A percentile compares a stretch with the other conserved stretches of the same genome.
phyloP scores from a whole-genome alignment of 2,113 vertebrate genomes.

The Oxygymnocypris stewartii region DNA sequence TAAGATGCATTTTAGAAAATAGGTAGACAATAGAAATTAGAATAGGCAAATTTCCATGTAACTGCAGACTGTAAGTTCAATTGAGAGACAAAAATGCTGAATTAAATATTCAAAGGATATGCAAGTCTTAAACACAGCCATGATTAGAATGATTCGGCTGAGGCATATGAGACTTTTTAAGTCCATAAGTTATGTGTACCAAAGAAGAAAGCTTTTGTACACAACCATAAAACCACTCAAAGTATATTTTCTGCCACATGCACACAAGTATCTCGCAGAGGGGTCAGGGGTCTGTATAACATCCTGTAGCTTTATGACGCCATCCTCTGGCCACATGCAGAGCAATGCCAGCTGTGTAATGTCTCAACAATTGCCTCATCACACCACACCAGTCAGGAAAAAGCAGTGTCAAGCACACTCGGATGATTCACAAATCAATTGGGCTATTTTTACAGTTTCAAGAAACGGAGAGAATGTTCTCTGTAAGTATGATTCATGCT shows the following conservation, averaged over 20 bases:
- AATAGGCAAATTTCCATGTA: too few relatives aligned
- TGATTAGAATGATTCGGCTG: not conserved
- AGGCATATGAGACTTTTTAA: not conserved
- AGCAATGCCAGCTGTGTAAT: slow-evolving; percentile 26
- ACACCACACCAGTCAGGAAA: not conserved
- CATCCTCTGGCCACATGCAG: slow-evolving; percentile 13
- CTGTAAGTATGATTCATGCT: slow-evolving; percentile 34
- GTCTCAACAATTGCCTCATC: slow-evolving; percentile 28
- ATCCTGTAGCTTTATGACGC: slow-evolving; percentile 35
- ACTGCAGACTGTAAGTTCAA: too few relatives aligned
- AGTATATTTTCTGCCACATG: not conserved
- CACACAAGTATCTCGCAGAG: not conserved
- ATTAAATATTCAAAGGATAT: not conserved
- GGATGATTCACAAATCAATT: slow-evolving; percentile 42
- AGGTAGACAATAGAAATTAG: not conserved
- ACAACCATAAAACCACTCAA: too few relatives aligned
- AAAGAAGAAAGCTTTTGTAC: too few relatives aligned
- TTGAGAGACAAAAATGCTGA: too few relatives aligned
- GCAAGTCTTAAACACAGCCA: not conserved
- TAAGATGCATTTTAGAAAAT: too few relatives aligned
- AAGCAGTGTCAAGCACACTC: too few relatives aligned
- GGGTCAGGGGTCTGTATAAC: slow-evolving; percentile 22
- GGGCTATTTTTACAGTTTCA: slow-evolving; percentile 35
- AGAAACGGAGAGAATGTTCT: slow-evolving; percentile 23
- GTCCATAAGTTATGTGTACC: not conserved